Percentiles rank a stretch among this genome's conserved stretches.
These are phyloP conservation scores for Discoglossus pictus DNA, from an alignment of 2,797 vertebrate genomes.

Conservation along the genomic window DNA sequence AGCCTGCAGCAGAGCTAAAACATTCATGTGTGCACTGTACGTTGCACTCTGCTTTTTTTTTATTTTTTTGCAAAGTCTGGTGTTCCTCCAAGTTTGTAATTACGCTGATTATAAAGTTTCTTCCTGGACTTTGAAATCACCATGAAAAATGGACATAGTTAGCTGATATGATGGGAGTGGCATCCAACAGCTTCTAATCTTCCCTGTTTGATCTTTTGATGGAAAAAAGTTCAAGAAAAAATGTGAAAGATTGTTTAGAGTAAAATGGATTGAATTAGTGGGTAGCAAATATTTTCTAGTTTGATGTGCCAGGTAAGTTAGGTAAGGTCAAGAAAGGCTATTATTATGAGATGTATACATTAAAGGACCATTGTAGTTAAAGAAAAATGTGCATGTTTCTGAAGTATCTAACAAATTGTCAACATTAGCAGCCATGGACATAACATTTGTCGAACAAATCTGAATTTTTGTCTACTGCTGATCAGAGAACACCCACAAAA, in stretches of 20 bases:
- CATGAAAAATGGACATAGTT: slow-evolving; percentile 45
- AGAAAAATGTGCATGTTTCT: no score
- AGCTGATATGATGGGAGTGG: slow-evolving; percentile 48
- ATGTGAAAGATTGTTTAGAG: slow-evolving; percentile 42
- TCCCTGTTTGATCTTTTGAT: slow-evolving; percentile 51
- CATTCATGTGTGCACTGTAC: not conserved
- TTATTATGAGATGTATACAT: no score
- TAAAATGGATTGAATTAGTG: slow-evolving; percentile 50
- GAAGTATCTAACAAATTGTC: no score
- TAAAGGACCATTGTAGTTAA: no score
- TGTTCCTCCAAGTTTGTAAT: slow-evolving; percentile 45
- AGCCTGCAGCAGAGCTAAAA: slow-evolving; percentile 24
- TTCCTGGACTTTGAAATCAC: slow-evolving; percentile 44
- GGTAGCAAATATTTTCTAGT: slow-evolving; percentile 43
- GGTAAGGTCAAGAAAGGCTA: slow-evolving; percentile 17
- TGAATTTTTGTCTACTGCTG: no score
- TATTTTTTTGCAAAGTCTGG: slow-evolving; percentile 27
- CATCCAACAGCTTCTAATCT: slow-evolving; percentile 51
- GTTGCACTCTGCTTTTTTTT: slow-evolving; percentile 12
- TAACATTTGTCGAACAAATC: no score
- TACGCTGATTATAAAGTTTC: slow-evolving; percentile 35
- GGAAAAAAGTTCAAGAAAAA: slow-evolving; percentile 49
- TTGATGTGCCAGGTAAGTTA: slow-evolving; percentile 37
- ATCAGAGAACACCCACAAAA: no score
- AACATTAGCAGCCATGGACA: no score